These are phyloP conservation scores for Eulemur macaco DNA, from an alignment of 2,113 vertebrate genomes.

Conservation along the genomic window DNA sequence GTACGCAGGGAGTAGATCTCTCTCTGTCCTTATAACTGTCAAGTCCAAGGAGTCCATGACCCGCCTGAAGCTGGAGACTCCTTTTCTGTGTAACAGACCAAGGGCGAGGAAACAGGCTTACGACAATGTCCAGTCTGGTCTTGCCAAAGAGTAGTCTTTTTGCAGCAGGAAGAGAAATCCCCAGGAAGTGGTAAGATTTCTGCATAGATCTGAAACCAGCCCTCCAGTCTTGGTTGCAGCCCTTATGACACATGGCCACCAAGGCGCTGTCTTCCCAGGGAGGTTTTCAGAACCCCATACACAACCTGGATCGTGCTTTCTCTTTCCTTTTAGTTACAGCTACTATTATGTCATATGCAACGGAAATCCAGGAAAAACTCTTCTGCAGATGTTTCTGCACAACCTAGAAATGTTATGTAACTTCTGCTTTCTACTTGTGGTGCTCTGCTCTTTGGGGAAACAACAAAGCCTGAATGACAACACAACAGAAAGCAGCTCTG, in stretches of 20 bases:
- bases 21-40: not conserved
- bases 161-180: not conserved
- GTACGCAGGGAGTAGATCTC: not conserved
- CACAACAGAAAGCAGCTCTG: not conserved
- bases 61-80: not conserved
- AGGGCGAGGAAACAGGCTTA: not conserved
- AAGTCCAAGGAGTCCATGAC: not conserved
- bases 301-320: not conserved
- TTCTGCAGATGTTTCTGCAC: not conserved
- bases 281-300: not conserved
- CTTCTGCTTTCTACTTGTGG: not conserved
- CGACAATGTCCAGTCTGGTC: not conserved
- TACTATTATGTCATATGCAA: not conserved
- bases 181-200: not conserved
- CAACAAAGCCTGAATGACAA: not conserved
- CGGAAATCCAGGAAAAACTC: not conserved
- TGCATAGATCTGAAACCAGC: not conserved
- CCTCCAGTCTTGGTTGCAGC: not conserved
- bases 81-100: not conserved
- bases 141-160: not conserved
- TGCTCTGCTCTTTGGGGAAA: not conserved
- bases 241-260: not conserved
- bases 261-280: not conserved
- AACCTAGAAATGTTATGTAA: not conserved
- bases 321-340: not conserved